Evolutionary conservation across 2,113 vertebrate species (phyloP).

Genomic region (human (Homo sapiens)): GRCh38 chr3:197835501-197836000

Average conservation of each 20-base stretch:
- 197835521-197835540: not conserved
- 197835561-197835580: not conserved
- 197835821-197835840: slow-evolving; percentile 81
- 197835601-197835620: slow-evolving; percentile 60
- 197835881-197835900: not conserved
- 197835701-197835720: slow-evolving; percentile 90
- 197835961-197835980: slow-evolving; percentile 34
- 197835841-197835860: not conserved
- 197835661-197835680: slow-evolving; percentile 84
- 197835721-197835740: slow-evolving; percentile 91
- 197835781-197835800: slow-evolving; percentile 94
- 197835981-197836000: not conserved
- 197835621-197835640: not conserved
- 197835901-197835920: not conserved
- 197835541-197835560: not conserved
- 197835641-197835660: not conserved
- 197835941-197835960: slow-evolving; percentile 35
- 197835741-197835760: slow-evolving; percentile 81
- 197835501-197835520: not conserved
- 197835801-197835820: slow-evolving; percentile 87
- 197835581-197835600: not conserved
- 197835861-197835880: slow-evolving; percentile 36
- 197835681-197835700: slow-evolving; percentile 93
- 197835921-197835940: slow-evolving; percentile 31
- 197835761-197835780: slow-evolving; percentile 89